phyloP scores from a whole-genome alignment of 1,140 invertebrate species.

The Tetragonula clypearis region DNA sequence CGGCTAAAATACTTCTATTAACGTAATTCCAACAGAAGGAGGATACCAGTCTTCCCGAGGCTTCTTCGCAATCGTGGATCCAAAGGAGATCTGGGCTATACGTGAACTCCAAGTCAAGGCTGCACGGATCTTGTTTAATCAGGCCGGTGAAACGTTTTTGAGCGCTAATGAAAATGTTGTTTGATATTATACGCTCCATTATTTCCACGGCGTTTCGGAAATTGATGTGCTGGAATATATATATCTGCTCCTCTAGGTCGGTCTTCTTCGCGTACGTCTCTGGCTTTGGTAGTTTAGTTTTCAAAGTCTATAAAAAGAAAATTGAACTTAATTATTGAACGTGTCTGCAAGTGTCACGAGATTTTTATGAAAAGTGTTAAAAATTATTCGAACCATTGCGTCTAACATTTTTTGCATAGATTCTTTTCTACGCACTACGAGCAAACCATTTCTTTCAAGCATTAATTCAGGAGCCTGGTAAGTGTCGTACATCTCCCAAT shows the following conservation, averaged over 20 bases:
- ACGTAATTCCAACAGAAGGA: slow-evolving; percentile 85
- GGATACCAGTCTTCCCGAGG: slow-evolving; percentile 81
- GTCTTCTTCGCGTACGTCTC: neutral
- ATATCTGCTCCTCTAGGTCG: slow-evolving; percentile 70
- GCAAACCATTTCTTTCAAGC: slow-evolving; percentile 19
- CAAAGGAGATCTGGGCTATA: slow-evolving; percentile 86
- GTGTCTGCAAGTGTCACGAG: neutral
- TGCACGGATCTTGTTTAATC: slow-evolving; percentile 83
- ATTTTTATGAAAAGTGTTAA: neutral
- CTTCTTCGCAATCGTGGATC: slow-evolving; percentile 82
- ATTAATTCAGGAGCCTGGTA: slow-evolving; percentile 69
- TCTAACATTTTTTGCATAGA: slow-evolving; percentile 39
- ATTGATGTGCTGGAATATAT: slow-evolving; percentile 76
- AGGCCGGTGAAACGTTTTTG: slow-evolving; percentile 87
- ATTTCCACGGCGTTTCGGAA: slow-evolving; percentile 85
- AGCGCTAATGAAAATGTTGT: slow-evolving; percentile 84
- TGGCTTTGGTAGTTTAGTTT: slow-evolving; percentile 26
- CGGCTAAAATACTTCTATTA: slow-evolving; percentile 86
- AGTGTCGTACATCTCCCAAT: slow-evolving; percentile 89
- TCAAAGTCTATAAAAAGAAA: slow-evolving; percentile 12
- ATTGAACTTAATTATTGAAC: neutral
- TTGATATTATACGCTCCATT: slow-evolving; percentile 86
- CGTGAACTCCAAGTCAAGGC: slow-evolving; percentile 84
- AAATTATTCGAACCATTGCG: slow-evolving; percentile 24
- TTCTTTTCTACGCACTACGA: slow-evolving; percentile 28